A percentile compares a stretch with the other conserved stretches of the same genome.
phyloP scores from a whole-genome alignment of 2,888 invertebrate genomes.

The Drosophila yooni region DNA sequence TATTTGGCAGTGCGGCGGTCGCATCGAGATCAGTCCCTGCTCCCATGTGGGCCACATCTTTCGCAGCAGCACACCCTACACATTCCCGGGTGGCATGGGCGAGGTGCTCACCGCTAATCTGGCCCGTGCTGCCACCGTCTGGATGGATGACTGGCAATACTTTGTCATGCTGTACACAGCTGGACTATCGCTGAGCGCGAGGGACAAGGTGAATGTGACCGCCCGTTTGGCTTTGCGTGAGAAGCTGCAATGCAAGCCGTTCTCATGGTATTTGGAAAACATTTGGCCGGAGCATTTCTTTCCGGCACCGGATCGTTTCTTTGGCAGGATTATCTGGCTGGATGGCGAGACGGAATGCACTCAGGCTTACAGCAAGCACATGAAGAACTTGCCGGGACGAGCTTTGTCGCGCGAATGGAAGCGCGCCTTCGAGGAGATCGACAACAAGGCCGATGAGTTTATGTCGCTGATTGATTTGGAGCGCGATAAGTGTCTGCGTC shows the following conservation, averaged over 20 bases:
- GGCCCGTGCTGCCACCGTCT: constrained; percentile 96
- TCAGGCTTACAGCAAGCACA: constrained; percentile 75
- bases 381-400: constrained; percentile 80
- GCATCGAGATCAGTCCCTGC: constrained; percentile 95
- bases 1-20: constrained; percentile 97
- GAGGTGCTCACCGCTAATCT: constrained; percentile 93
- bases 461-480: constrained; percentile 76
- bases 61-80: constrained; percentile 96
- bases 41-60: constrained; percentile 97
- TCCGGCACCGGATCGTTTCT: constrained; percentile 93
- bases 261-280: constrained; percentile 96
- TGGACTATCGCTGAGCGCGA: constrained; percentile 85
- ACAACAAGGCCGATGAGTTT: constrained; percentile 70
- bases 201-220: constrained; percentile 85
- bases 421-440: constrained; percentile 77
- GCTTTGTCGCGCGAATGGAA: constrained; percentile 77
- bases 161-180: constrained; percentile 95
- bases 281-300: constrained; percentile 99
- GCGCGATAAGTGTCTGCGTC: constrained; percentile 82
- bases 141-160: constrained; percentile 99
- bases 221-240: constrained; percentile 89
- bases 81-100: constrained; percentile 96
- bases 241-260: constrained; percentile 92
- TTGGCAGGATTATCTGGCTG: constrained; percentile 91
- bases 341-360: constrained; percentile 80